Conservation (phyloP, 1,140 invertebrate species). For the Drosophila orena region DNA sequence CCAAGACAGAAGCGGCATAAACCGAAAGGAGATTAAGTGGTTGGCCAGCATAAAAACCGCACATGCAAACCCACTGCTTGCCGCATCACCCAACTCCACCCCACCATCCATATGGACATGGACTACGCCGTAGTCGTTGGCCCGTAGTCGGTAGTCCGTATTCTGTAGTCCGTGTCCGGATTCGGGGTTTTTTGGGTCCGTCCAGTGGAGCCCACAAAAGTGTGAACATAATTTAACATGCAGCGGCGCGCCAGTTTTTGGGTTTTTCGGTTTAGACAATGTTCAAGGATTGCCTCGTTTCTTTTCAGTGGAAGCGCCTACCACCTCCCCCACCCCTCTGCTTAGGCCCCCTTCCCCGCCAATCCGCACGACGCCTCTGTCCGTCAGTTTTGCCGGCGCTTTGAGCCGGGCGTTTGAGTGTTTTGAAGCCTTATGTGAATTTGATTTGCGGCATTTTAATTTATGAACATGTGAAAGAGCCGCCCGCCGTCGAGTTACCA, state of each 20-base stretch:
- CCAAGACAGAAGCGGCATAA: conserved; percentile 58
- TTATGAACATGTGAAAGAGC: conserved; percentile 71
- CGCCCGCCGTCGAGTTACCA: conserved; percentile 65
- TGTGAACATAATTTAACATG: conserved; percentile 83
- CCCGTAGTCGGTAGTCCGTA: not conserved
- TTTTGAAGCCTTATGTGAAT: conserved; percentile 78
- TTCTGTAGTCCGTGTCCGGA: conserved; percentile 17
- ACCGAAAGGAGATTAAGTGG: conserved; percentile 80
- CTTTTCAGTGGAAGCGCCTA: not conserved
- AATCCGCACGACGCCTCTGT: conserved; percentile 5
- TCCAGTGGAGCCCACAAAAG: conserved; percentile 57
- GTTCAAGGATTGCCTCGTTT: conserved; percentile 50
- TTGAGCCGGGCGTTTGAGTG: conserved; percentile 52
- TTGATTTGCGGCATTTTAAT: conserved; percentile 83
- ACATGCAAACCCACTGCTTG: conserved; percentile 63
- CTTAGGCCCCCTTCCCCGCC: not conserved
- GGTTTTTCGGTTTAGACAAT: conserved; percentile 59
- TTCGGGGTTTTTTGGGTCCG: conserved; percentile 50
- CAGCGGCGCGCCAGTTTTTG: conserved; percentile 63
- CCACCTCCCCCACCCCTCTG: not conserved
- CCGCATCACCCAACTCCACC: not conserved
- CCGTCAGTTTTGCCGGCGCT: conserved; percentile 25
- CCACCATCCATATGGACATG: conserved; percentile 34
- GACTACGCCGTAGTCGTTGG: not conserved
- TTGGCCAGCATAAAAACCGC: conserved; percentile 78